phyloP scores from a whole-genome alignment of 2,888 invertebrate species.

The Hipparchia semele region DNA sequence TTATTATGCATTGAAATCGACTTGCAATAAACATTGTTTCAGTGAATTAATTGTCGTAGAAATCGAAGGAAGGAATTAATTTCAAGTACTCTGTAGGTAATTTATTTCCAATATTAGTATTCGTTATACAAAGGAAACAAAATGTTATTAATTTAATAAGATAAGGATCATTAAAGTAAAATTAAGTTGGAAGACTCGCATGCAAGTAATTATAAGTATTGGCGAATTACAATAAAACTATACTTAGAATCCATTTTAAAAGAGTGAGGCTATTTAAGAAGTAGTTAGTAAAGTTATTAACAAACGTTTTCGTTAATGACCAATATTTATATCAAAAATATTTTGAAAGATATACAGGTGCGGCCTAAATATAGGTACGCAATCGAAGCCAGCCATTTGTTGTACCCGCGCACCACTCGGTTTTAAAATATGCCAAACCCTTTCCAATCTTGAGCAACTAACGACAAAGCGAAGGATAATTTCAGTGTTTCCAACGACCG shows the following conservation, averaged over 20 bases:
- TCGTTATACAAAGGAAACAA: background rate
- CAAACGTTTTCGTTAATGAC: no score
- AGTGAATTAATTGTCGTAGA: slow-evolving; percentile 16
- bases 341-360: slow-evolving; percentile 10
- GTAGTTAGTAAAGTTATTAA: no score
- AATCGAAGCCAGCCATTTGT: slow-evolving; percentile 28
- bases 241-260: no score
- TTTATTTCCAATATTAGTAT: slow-evolving; percentile 3
- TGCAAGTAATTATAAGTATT: background rate
- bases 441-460: slow-evolving; percentile 41
- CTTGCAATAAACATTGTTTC: background rate
- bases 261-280: no score
- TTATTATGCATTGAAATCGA: background rate
- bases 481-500: slow-evolving; percentile 26
- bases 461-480: slow-evolving; percentile 35
- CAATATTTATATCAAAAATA: background rate
- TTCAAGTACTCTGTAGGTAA: slow-evolving; percentile 3
- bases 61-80: slow-evolving; percentile 14
- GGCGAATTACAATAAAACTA: no score
- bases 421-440: slow-evolving; percentile 37
- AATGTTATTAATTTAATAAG: background rate
- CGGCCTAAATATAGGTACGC: slow-evolving; percentile 12
- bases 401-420: slow-evolving; percentile 21
- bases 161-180: background rate
- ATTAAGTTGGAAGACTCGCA: background rate